These are phyloP conservation scores for Protobothrops mucrosquamatus DNA, from an alignment of 2,113 vertebrate species.

Conservation along the genomic window DNA sequence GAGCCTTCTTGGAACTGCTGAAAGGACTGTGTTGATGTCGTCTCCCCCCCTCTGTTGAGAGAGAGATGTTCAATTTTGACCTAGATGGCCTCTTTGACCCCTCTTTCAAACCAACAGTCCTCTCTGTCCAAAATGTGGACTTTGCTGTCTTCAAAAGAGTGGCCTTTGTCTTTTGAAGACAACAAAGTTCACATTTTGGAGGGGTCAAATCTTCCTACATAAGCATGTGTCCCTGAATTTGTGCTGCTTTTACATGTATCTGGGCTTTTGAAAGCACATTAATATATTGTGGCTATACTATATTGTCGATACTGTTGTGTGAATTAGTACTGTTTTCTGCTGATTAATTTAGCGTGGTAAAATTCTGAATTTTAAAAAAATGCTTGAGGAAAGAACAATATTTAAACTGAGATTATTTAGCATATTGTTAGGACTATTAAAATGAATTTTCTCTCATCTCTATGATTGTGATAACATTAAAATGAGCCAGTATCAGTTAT, in stretches of 20 bases:
- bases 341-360: neutral
- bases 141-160: no score
- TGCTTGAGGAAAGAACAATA: neutral
- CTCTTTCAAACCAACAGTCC: no score
- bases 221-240: neutral
- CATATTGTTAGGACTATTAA: neutral
- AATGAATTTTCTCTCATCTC: neutral
- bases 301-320: neutral
- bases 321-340: neutral
- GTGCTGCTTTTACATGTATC: neutral
- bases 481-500: neutral
- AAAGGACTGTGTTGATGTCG: no score
- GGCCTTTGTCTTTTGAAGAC: no score
- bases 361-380: neutral
- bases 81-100: no score
- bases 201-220: no score
- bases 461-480: neutral
- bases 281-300: neutral
- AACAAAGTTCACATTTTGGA: no score
- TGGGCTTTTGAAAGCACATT: neutral
- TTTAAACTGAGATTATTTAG: neutral
- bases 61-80: no score
- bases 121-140: no score
- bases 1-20: no score
- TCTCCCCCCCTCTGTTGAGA: no score